Base-by-base conservation (phyloP, 2,113 vertebrate genomes). In the Syrmaticus mikado region DNA sequence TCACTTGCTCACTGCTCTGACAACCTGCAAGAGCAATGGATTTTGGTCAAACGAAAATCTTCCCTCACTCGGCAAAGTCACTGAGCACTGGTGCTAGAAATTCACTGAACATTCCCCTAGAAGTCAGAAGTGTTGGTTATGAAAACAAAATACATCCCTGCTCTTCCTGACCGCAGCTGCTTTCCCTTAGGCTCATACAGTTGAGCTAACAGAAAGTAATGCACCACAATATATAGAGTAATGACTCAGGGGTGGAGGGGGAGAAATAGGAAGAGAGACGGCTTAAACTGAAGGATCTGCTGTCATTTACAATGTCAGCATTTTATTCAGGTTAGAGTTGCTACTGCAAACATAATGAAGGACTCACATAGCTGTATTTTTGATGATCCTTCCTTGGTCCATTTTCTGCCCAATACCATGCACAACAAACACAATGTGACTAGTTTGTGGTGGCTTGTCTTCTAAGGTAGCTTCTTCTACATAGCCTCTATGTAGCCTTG, bases 341-440 rank as follows among this genome's bases (percentile, higher is more conserved):
- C 52, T 76, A 67, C 24, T 41, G 41, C 61, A 93, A 64, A 41
- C 53, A 83, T 30, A 24, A 65, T 13, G 10, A 80, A 87, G 70
- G 48, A 98, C 99, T 99, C 97, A 99, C 99, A 99, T 99, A 96
- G 98, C 99, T 46, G 99, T 99, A 95, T 99, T 99, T 98, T 99
- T 99, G 91, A 99, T 99, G 92, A 99, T 99, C 96, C 99, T 99
- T 36, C 99, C 99, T 97, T 99, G 99, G 97, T 99, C 99, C 99
- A 99, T 99, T 96, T 99, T 99, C 98, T 99, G 99, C 66, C 99
- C 99, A 82, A 99, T 99, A 30, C 99, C 99, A 93, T 99, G 99
- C n/a, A 99, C 99, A 74, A 99, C 99, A 96, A 99, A 99, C 78
- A 99, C 99, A 45, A 99, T 98, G 92, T 99, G 99, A 24, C 98